Evolutionary conservation across 2,888 invertebrate species (phyloP), one percentile per base, ranked within the genome.

Genomic region (Polyommatus iphigenia): DNA sequence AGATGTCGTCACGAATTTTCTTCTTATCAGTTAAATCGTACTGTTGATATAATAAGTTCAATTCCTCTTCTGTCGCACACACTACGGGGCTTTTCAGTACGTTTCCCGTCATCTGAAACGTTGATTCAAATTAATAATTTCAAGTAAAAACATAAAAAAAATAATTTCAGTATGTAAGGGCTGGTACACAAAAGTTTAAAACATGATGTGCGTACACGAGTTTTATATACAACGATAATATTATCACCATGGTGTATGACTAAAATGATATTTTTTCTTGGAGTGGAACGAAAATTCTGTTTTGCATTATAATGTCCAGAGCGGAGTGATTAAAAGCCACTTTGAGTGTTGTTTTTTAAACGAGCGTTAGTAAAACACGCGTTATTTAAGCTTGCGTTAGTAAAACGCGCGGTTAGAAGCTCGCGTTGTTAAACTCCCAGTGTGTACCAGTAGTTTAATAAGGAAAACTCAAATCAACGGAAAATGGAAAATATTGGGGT

Each of bases 21-120:
- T 75, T 54, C 7, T 32, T 50, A 50, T 75, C 54, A 54, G 29
- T 54, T 24, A 75, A 29, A 29, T 29, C 75, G 50, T 24, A 75
- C 29, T 32, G 29, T 54, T 75, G 50, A 54, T 50, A 3, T 75
- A 75, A 75, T 8, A 20, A 50, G 18, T 54, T 29, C 75, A 75
- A 75, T 29, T 75, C 46, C 15, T 54, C 54, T 6, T 75, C 18
- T 18, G 50, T 18, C 24, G 50, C 75, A 18, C 18, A 54, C 29
- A 54, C 10, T 2, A 75, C 18, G 1, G 75, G 75, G 50, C 29
- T 75, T 29, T 75, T 54, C 6, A 54, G 18, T 29, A 75, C 24
- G 32, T 75, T 75, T 18, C 29, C 75, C 8, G 18, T 29, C 50
- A 75, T 75, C 75, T 75, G 75, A 75, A 75, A 50, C 13, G 18